A percentile compares a stretch with the other conserved stretches of the same genome.
Evolutionary conservation across 2,113 vertebrate genomes (phyloP).

Genomic region (Cyrtonyx montezumae): DNA sequence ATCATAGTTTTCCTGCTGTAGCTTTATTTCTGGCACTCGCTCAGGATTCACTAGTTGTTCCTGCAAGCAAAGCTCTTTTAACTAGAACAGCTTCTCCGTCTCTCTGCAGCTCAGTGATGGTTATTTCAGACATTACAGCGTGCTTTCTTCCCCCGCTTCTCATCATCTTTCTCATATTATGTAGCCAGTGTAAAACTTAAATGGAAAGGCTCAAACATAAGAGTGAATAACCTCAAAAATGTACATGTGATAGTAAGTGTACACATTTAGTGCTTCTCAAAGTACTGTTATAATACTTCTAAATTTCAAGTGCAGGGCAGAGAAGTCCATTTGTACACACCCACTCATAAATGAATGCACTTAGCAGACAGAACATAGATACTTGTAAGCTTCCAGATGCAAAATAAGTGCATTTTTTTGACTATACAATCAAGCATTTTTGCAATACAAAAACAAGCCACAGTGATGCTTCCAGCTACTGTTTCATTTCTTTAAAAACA

Average conservation of each 20-base stretch:
- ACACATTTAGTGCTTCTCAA: constrained; percentile 4
- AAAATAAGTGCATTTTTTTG: not conserved
- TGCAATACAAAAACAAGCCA: not conserved
- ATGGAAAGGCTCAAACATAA: constrained; percentile 1
- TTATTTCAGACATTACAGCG: constrained; percentile 39
- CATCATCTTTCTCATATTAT: constrained; percentile 14
- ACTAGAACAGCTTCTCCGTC: constrained; percentile 20
- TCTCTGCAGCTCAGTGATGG: constrained; percentile 16
- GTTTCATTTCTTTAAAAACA: not conserved
- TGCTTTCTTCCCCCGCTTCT: constrained; percentile 24
- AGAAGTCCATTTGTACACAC: not conserved
- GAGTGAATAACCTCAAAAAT: constrained; percentile 2
- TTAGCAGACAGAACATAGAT: constrained; percentile 28
- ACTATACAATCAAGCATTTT: not conserved
- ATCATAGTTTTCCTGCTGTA: constrained; percentile 32
- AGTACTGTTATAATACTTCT: not conserved
- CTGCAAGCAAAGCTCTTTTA: constrained; percentile 58
- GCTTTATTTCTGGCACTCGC: constrained; percentile 29
- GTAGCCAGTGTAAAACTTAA: not conserved
- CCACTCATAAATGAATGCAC: not conserved
- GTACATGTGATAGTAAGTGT: not conserved
- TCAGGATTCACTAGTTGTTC: constrained; percentile 42
- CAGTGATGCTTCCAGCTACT: not conserved
- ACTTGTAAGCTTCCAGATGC: not conserved
- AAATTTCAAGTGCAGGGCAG: constrained; percentile 24